Conservation (phyloP, 2,113 vertebrate species). For the Eclectus roratus region DNA sequence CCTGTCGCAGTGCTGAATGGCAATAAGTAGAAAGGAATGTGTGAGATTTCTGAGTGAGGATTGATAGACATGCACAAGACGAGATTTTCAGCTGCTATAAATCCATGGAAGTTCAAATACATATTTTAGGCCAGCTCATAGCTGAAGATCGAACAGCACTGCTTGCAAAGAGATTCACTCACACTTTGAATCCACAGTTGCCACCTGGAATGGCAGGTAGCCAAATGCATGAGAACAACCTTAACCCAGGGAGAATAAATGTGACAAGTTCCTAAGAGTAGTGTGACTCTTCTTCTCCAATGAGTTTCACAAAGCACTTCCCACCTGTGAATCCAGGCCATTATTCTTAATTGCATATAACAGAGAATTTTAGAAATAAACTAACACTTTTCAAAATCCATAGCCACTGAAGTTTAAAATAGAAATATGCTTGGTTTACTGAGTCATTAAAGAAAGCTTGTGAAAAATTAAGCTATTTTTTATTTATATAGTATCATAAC, state of each 20-base stretch:
- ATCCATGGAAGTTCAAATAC: neutral
- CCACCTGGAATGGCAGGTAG: neutral
- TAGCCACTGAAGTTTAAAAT: neutral
- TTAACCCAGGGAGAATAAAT: neutral
- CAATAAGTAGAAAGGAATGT: neutral
- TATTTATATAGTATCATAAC: conserved; percentile 1
- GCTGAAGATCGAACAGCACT: neutral
- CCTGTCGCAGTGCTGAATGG: neutral
- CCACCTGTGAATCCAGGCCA: neutral
- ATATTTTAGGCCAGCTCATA: neutral
- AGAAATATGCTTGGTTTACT: neutral
- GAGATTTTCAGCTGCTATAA: neutral
- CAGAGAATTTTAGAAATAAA: neutral
- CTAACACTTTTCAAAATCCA: neutral
- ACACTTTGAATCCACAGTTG: neutral
- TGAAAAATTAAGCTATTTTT: conserved; percentile 6
- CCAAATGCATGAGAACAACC: neutral
- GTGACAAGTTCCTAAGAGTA: neutral
- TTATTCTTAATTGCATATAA: neutral
- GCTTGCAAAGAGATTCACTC: neutral
- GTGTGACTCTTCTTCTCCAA: neutral
- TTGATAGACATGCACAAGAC: neutral
- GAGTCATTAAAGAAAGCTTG: neutral
- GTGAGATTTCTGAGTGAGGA: neutral
- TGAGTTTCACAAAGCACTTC: neutral